Conservation (phyloP, 2,797 vertebrate genomes). For the Scolopax rusticola region DNA sequence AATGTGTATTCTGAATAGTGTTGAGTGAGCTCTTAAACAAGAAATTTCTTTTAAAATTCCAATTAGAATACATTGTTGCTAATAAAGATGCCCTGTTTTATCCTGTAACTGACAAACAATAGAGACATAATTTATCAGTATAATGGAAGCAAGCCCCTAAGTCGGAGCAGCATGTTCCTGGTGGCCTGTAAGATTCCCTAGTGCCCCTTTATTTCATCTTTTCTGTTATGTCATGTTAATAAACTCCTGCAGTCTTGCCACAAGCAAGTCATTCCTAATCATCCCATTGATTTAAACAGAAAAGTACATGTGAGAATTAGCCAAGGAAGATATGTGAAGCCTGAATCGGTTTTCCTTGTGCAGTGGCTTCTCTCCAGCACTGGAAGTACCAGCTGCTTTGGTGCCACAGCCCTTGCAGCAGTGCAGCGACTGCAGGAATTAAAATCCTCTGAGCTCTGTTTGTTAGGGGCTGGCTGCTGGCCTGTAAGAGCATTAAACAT, state of each 20-base stretch:
- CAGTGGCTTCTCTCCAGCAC: not conserved
- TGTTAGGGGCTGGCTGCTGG: not conserved
- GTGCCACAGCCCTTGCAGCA: not conserved
- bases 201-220: not conserved
- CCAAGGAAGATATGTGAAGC: not conserved
- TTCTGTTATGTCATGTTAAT: not conserved
- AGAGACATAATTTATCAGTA: not conserved
- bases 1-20: not conserved
- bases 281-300: not conserved
- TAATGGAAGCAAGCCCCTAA: not conserved
- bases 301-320: not conserved
- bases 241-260: not conserved
- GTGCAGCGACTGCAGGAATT: not conserved
- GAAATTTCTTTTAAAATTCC: conserved; percentile 34
- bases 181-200: not conserved
- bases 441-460: not conserved
- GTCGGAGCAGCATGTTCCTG: not conserved
- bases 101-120: not conserved
- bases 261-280: not conserved
- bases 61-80: not conserved
- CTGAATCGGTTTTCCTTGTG: accelerated
- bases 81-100: not conserved
- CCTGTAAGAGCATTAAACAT: not conserved
- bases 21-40: conserved; percentile 27
- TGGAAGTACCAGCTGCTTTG: not conserved